These are phyloP conservation scores for Porites cylindrica DNA, from an alignment of 92 coral and sea anemone genomes.

Conservation along the genomic window DNA sequence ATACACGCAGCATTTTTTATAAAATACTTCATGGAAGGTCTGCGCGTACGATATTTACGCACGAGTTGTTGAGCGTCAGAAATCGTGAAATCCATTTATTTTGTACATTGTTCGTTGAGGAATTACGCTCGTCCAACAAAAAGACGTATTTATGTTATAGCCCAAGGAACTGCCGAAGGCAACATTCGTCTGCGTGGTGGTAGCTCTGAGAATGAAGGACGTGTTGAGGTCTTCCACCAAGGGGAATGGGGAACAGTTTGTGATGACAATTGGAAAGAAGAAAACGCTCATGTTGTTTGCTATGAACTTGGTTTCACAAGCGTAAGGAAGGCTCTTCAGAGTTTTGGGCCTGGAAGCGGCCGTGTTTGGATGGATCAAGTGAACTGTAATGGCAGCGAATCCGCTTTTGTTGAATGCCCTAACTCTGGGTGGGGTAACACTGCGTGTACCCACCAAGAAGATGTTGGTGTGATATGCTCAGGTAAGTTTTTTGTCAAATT, in stretches of 20 bases:
- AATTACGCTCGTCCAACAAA: too few relatives aligned
- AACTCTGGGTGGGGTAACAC: slow-evolving; percentile 64
- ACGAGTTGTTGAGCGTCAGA: neutral
- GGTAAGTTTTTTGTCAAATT: slow-evolving; percentile 42
- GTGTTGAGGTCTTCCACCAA: slow-evolving; percentile 82
- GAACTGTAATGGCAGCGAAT: slow-evolving; percentile 71
- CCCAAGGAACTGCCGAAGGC: slow-evolving; percentile 79
- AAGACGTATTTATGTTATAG: slow-evolving; percentile 25
- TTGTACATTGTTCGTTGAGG: neutral
- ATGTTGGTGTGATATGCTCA: slow-evolving; percentile 86
- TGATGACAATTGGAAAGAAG: slow-evolving; percentile 68
- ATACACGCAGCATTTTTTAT: too few relatives aligned
- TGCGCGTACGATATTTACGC: neutral
- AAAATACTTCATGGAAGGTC: too few relatives aligned
- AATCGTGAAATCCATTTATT: neutral
- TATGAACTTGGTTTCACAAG: slow-evolving; percentile 84
- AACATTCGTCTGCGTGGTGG: slow-evolving; percentile 81
- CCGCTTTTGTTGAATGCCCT: slow-evolving; percentile 56
- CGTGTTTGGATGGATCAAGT: slow-evolving; percentile 79
- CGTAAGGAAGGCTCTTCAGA: slow-evolving; percentile 57
- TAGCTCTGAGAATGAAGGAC: slow-evolving; percentile 77
- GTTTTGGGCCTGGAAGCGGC: slow-evolving; percentile 88
- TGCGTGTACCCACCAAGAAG: slow-evolving; percentile 70
- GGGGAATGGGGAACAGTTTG: slow-evolving; percentile 97
- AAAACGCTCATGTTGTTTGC: slow-evolving; percentile 82